Evolutionary conservation across 2,888 invertebrate genomes (phyloP).

Genomic region (Pristionchus japonicus): DNA sequence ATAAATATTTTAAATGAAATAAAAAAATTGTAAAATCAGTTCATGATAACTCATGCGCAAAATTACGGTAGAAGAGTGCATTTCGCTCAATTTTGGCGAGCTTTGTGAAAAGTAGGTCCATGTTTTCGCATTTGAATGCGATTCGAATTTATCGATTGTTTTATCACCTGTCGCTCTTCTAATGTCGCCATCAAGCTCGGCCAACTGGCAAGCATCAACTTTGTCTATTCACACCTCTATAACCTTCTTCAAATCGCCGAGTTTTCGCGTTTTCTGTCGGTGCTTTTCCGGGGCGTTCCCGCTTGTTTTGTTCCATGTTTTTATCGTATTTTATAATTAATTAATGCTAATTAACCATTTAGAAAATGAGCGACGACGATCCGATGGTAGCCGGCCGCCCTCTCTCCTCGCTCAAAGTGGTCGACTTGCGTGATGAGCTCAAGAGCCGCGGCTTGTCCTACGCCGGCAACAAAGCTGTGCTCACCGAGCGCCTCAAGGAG

Average conservation of each 20-base stretch:
- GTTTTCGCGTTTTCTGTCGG: not conserved
- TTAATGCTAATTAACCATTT: not conserved
- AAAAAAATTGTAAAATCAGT: too few relatives aligned
- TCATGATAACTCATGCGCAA: not conserved
- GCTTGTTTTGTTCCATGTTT: not conserved
- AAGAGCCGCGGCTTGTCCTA: not conserved
- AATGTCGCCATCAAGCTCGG: not conserved
- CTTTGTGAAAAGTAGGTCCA: not conserved
- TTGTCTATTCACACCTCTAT: too few relatives aligned
- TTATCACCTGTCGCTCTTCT: not conserved
- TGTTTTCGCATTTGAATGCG: not conserved
- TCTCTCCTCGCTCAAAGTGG: conserved; percentile 44
- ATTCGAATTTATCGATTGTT: conserved; percentile 17
- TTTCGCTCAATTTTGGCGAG: not conserved
- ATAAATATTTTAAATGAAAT: too few relatives aligned
- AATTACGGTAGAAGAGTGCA: not conserved
- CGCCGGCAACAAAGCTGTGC: conserved; percentile 36
- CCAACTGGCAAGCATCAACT: not conserved
- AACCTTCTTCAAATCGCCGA: not conserved
- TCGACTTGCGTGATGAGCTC: conserved; percentile 37
- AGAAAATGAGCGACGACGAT: conserved; percentile 42
- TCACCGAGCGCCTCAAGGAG: conserved; percentile 38
- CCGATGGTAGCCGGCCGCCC: conserved; percentile 41
- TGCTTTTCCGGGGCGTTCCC: not conserved
- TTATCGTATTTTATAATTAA: not conserved